These are phyloP conservation scores for Dolichallabes microphthalmus DNA, from an alignment of 2,113 vertebrate genomes.

Conservation along the genomic window DNA sequence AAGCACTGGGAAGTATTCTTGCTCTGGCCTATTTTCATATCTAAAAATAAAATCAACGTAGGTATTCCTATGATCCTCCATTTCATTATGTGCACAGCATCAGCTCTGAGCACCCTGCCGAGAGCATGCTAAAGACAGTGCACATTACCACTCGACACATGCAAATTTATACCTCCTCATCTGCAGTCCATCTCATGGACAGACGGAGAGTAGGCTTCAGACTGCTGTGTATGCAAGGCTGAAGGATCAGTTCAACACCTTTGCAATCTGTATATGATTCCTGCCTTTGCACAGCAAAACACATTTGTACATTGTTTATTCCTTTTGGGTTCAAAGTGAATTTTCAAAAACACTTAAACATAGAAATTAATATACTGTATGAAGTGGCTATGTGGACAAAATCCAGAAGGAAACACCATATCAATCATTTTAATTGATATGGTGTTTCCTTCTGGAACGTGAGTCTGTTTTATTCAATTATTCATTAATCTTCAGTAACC, in stretches of 20 bases:
- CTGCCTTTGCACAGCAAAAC: background rate
- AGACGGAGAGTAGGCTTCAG: conserved; percentile 32
- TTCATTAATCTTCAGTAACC: background rate
- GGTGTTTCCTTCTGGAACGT: no score
- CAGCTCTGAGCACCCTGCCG: background rate
- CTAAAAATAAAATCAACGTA: conserved; percentile 49
- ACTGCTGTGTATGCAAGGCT: conserved; percentile 2
- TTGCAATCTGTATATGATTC: conserved; percentile 2
- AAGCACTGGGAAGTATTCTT: background rate
- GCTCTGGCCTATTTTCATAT: conserved; percentile 39
- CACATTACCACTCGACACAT: conserved; percentile 22
- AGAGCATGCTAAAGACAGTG: conserved; percentile 16
- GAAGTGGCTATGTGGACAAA: background rate
- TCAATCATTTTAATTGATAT: no score
- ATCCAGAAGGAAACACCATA: background rate
- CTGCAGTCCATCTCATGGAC: conserved; percentile 16
- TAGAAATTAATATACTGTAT: background rate
- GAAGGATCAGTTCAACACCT: conserved; percentile 19
- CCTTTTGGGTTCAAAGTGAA: background rate
- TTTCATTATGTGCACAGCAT: conserved; percentile 40
- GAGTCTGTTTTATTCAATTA: background rate
- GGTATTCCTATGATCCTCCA: conserved; percentile 9
- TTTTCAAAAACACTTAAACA: background rate
- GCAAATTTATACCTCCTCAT: conserved; percentile 36
- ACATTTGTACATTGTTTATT: background rate